Evolutionary conservation across 1,140 invertebrate genomes (phyloP).

Genomic region (Bombus waltoni): DNA sequence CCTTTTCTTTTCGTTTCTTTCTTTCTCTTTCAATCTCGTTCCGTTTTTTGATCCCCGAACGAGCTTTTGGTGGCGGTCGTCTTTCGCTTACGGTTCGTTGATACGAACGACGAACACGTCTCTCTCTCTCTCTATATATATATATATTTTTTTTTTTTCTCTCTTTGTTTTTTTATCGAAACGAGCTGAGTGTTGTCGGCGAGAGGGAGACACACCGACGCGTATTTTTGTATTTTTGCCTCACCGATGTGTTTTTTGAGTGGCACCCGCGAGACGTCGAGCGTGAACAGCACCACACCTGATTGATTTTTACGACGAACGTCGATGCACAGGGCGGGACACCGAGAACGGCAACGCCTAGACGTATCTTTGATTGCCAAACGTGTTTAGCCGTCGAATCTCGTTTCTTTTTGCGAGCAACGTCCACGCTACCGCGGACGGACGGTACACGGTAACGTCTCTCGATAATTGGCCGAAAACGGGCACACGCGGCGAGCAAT

Average conservation of each 20-base stretch:
- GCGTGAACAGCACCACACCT: conserved; percentile 72
- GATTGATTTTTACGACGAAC: conserved; percentile 46
- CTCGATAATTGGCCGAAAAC: too few relatives aligned
- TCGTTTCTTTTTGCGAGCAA: neutral
- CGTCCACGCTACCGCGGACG: too few relatives aligned
- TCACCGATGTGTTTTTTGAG: conserved; percentile 80
- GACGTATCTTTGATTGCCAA: neutral
- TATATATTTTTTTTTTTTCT: conserved; percentile 53
- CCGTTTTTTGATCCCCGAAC: conserved; percentile 43
- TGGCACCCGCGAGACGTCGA: conserved; percentile 78
- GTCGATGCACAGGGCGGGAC: neutral
- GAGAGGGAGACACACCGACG: conserved; percentile 69
- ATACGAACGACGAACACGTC: conserved; percentile 36
- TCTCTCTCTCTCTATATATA: conserved; percentile 5
- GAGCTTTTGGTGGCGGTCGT: conserved; percentile 81
- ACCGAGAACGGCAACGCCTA: too few relatives aligned
- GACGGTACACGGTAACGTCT: too few relatives aligned
- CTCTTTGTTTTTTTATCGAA: conserved; percentile 44
- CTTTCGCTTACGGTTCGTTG: conserved; percentile 73
- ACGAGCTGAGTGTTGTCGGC: conserved; percentile 47
- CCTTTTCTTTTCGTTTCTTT: neutral
- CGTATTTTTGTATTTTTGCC: conserved; percentile 80
- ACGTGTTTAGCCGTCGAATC: neutral
- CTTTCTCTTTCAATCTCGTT: neutral
- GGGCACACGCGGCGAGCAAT: too few relatives aligned